Conservation (phyloP, 2,888 invertebrate species). For the Esperia sulphurella region DNA sequence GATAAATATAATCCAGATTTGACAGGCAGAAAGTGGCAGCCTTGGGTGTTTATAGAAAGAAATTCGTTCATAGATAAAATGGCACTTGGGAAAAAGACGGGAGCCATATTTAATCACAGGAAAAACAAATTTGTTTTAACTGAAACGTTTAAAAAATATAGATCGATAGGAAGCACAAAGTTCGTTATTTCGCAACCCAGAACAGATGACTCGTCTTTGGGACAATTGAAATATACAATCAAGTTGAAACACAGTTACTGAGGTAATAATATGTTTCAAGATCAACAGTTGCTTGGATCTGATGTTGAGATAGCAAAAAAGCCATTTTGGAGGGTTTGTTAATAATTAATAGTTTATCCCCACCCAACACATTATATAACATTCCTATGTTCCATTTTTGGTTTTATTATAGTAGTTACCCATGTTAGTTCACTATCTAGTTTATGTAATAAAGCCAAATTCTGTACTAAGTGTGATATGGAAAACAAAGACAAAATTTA, state of each 20-base stretch:
- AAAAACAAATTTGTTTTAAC: constrained; percentile 58
- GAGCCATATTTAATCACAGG: constrained; percentile 60
- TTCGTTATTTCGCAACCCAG: constrained; percentile 65
- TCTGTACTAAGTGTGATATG: constrained; percentile 60
- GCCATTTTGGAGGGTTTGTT: constrained; percentile 19
- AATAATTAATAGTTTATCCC: constrained; percentile 29
- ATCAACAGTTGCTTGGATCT: constrained; percentile 22
- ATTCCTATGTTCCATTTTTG: constrained; percentile 51
- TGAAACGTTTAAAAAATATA: constrained; percentile 66
- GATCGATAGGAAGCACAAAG: constrained; percentile 55
- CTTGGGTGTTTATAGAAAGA: constrained; percentile 72
- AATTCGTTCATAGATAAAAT: constrained; percentile 68
- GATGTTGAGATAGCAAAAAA: constrained; percentile 13
- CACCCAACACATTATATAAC: constrained; percentile 38
- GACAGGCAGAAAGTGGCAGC: constrained; percentile 75
- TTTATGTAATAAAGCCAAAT: constrained; percentile 61
- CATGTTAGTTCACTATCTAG: constrained; percentile 46
- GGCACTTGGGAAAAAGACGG: constrained; percentile 58
- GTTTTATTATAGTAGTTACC: constrained; percentile 55
- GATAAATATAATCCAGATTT: constrained; percentile 61
- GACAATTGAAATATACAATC: constrained; percentile 69
- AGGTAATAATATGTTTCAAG: constrained; percentile 30
- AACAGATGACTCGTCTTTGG: constrained; percentile 36
- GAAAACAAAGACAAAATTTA: constrained; percentile 45
- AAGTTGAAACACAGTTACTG: constrained; percentile 59